phyloP scores from a whole-genome alignment of 2,113 vertebrate genomes.

The Neoarius graeffei region DNA sequence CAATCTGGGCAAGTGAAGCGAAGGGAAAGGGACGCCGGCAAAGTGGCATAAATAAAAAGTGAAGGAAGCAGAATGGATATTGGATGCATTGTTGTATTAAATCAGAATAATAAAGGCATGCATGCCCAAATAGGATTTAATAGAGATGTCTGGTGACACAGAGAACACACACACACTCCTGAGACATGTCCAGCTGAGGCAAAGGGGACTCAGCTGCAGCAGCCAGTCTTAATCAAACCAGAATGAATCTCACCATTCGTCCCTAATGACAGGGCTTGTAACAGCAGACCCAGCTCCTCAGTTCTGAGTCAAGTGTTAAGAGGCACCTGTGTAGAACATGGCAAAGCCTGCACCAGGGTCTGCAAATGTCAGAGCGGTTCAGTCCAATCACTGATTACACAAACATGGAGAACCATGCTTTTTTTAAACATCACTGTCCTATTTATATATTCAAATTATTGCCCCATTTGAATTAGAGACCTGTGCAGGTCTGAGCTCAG shows the following conservation, averaged over 20 bases:
- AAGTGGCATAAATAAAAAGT: constrained; percentile 67
- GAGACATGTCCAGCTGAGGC: constrained; percentile 37
- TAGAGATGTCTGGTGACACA: constrained; percentile 63
- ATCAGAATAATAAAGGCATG: constrained; percentile 74
- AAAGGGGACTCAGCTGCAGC: constrained; percentile 49
- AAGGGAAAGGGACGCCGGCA: neutral
- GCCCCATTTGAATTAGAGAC: no score
- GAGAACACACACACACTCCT: constrained; percentile 26
- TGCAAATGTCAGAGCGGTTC: constrained; percentile 39
- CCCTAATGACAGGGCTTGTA: constrained; percentile 49
- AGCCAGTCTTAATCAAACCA: constrained; percentile 52
- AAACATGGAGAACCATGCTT: neutral
- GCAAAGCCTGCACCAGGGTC: constrained; percentile 8
- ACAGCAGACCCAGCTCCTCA: constrained; percentile 36
- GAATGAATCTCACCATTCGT: constrained; percentile 35
- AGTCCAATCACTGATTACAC: constrained; percentile 4
- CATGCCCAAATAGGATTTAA: constrained; percentile 68
- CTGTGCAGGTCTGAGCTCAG: no score
- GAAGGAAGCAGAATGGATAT: constrained; percentile 68
- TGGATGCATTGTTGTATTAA: constrained; percentile 70
- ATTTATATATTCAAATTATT: neutral
- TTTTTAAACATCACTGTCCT: constrained; percentile 23
- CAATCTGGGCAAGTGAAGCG: constrained; percentile 50
- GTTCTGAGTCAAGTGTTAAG: constrained; percentile 51
- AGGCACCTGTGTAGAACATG: constrained; percentile 49